Conservation (phyloP, 2,113 vertebrate genomes). For the Genyomyrus donnyi region DNA sequence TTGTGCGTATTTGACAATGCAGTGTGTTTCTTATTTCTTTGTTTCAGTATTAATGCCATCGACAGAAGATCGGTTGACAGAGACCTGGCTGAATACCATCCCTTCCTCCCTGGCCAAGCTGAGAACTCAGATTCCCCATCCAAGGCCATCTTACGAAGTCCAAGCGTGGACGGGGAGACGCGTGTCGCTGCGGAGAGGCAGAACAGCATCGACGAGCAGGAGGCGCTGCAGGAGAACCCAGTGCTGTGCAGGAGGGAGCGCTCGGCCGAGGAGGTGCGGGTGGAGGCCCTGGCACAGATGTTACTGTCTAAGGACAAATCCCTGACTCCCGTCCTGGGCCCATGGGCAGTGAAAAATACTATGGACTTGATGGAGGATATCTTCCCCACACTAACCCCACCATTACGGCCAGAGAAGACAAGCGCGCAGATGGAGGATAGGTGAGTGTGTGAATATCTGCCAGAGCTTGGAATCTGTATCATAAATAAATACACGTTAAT, state of each 20-base stretch:
- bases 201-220: background rate
- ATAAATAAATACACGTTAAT: background rate
- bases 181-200: background rate
- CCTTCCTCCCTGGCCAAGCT: background rate
- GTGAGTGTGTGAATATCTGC: conserved; percentile 32
- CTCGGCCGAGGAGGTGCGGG: conserved; percentile 68
- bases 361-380: conserved; percentile 87
- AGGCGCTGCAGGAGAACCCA: conserved; percentile 38
- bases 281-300: conserved; percentile 73
- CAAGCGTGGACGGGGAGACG: background rate
- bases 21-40: background rate
- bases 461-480: background rate
- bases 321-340: conserved; percentile 76
- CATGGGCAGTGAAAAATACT: conserved; percentile 74
- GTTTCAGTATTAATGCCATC: conserved; percentile 3
- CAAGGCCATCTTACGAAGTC: background rate
- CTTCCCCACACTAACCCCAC: conserved; percentile 57
- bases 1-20: background rate
- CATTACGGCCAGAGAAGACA: conserved; percentile 47
- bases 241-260: conserved; percentile 53
- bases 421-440: conserved; percentile 45
- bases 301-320: conserved; percentile 77
- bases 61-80: background rate
- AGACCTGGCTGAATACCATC: background rate
- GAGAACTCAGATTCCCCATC: background rate